These are phyloP conservation scores for Thymallus thymallus DNA, from an alignment of 2,113 vertebrate species.

Conservation along the genomic window DNA sequence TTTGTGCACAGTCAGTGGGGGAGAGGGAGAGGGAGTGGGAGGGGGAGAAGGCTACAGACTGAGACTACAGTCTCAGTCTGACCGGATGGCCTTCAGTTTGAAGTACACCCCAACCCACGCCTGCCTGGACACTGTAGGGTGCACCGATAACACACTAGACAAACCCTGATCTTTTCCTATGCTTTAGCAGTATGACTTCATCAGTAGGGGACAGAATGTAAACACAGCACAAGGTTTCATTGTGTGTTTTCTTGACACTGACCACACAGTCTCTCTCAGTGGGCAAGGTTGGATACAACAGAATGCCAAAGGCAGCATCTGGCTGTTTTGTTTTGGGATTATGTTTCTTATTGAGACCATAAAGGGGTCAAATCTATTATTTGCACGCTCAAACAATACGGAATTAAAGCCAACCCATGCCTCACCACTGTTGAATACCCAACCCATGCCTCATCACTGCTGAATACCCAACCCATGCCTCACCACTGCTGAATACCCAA, in stretches of 20 bases:
- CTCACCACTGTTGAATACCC: no score
- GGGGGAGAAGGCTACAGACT: no score
- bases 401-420: background rate
- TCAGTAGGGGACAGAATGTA: background rate
- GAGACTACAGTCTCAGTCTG: background rate
- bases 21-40: background rate
- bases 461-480: no score
- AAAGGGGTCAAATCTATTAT: constrained; percentile 24
- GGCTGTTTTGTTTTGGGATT: background rate
- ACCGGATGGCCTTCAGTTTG: constrained; percentile 4
- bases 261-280: background rate
- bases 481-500: background rate
- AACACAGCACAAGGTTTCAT: background rate
- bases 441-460: no score
- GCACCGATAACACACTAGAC: background rate
- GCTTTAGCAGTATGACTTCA: background rate
- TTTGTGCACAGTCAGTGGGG: background rate
- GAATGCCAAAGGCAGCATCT: background rate
- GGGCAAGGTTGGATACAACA: background rate
- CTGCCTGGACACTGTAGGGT: background rate
- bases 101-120: background rate
- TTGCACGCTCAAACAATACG: background rate
- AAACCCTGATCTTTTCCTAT: background rate
- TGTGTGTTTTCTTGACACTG: background rate
- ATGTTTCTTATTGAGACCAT: background rate